Evolutionary conservation across 1,140 invertebrate genomes (phyloP), one percentile per base, ranked within the genome.

Genomic region (Campoletis sonorensis): DNA sequence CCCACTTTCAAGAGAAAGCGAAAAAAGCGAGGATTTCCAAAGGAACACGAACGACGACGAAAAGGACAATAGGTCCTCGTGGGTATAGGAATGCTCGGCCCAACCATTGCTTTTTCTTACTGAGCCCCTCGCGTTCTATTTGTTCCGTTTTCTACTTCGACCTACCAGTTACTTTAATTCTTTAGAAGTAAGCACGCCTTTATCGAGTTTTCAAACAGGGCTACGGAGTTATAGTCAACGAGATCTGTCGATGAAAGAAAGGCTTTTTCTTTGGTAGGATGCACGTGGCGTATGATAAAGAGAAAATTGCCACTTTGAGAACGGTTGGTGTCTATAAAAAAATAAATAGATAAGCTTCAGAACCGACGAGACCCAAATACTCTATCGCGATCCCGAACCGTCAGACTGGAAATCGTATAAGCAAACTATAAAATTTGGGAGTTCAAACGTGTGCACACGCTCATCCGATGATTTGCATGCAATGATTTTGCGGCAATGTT

Each of bases 161-260:
- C 79, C 67, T 54, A 79, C 54, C 83, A 85, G 84, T 85, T 78
- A 84, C 79, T 82, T 86, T 86, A 86, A 87, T 85, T 83, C 83
- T 86, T 86, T 85, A 87, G 84, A 85, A 86, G 81, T 79, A 68
- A 84, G 81, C 5, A 77, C 73, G 33, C 83, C 82, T 76, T 86
- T 85, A 87, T 84, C 83, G 78, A 87, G 81, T 84, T 84, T 83
- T 64, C 13, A 27, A 37, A 27, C 45, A 49, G 71, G 21, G 21
- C n/a, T 64, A 4, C 54, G 45, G 23, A 33, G 16, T 40, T 37
- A 37, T 30, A 23, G 72, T 75, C 49, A 23, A 1, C 49, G 15
- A 49, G 13, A 58, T 58, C 68, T 40, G 37, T 27, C 70, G 8
- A 73, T 68, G 76, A 82, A 70, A 71, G 68, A 37, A 79, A 70